Conservation (phyloP, 2,888 invertebrate genomes). For the Drosophila putrida region DNA sequence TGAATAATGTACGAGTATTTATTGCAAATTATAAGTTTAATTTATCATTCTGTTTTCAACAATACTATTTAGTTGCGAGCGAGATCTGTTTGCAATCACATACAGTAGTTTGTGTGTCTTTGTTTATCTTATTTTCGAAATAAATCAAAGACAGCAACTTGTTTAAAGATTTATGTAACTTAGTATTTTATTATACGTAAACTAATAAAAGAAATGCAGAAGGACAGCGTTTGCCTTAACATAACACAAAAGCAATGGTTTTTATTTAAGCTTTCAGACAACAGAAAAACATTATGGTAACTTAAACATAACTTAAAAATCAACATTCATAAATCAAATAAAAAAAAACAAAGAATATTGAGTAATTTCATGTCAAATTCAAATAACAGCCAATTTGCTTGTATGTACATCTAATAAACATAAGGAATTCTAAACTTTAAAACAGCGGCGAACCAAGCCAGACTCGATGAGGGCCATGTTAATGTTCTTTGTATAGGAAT, state of each 20-base stretch:
- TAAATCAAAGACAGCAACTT: slow-evolving; percentile 66
- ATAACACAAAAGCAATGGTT: slow-evolving; percentile 61
- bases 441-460: slow-evolving; percentile 56
- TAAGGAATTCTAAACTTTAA: slow-evolving; percentile 6
- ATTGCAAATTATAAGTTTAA: slow-evolving; percentile 61
- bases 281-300: not conserved
- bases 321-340: slow-evolving; percentile 1
- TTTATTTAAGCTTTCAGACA: slow-evolving; percentile 38
- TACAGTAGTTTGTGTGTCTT: slow-evolving; percentile 68
- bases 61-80: slow-evolving; percentile 67
- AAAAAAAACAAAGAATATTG: not conserved
- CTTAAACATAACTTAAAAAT: not conserved
- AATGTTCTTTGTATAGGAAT: slow-evolving; percentile 17
- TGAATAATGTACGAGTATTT: slow-evolving; percentile 57
- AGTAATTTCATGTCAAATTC: not conserved
- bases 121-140: slow-evolving; percentile 68
- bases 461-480: slow-evolving; percentile 46
- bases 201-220: slow-evolving; percentile 85
- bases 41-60: slow-evolving; percentile 48
- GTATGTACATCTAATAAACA: not conserved
- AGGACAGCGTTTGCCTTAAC: slow-evolving; percentile 85
- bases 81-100: slow-evolving; percentile 73
- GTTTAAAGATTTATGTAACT: slow-evolving; percentile 80
- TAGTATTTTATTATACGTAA: slow-evolving; percentile 85
- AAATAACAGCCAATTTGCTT: not conserved